Evolutionary conservation across 2,113 vertebrate species (phyloP).

Genomic region (Melozone crissalis): DNA sequence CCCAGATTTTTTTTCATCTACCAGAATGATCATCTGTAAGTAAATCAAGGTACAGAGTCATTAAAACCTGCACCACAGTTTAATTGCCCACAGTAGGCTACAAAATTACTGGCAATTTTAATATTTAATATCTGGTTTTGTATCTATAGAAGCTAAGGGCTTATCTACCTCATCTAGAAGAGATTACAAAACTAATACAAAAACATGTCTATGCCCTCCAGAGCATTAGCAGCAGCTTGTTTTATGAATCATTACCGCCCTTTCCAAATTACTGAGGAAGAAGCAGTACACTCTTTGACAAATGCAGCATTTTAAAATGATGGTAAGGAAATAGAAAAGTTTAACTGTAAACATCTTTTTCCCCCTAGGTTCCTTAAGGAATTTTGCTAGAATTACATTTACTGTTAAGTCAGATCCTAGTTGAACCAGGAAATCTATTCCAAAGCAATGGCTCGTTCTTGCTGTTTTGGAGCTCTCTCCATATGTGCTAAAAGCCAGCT

Average conservation of each 20-base stretch:
- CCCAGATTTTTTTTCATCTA: not conserved
- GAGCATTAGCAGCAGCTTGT: conserved; percentile 4
- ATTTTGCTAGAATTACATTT: not conserved
- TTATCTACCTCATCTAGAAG: not conserved
- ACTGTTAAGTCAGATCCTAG: not conserved
- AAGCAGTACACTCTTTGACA: not conserved
- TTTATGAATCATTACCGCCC: conserved; percentile 8
- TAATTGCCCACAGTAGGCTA: not conserved
- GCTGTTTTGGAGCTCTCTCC: not conserved
- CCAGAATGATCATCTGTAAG: not conserved
- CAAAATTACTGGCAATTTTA: conserved; percentile 6
- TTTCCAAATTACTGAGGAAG: not conserved
- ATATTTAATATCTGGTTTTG: not conserved
- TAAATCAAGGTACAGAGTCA: conserved; percentile 8
- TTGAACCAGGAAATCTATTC: not conserved
- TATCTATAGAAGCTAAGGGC: not conserved
- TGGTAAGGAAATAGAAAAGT: not conserved
- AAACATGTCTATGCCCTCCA: not conserved
- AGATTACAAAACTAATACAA: not conserved
- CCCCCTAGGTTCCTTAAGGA: not conserved
- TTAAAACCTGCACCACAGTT: not conserved
- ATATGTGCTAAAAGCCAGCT: not conserved
- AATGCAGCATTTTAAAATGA: not conserved
- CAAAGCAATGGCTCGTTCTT: not conserved
- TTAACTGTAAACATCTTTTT: not conserved